Base-by-base conservation (phyloP, 2,888 invertebrate genomes). In the Hypercompe scribonia region DNA sequence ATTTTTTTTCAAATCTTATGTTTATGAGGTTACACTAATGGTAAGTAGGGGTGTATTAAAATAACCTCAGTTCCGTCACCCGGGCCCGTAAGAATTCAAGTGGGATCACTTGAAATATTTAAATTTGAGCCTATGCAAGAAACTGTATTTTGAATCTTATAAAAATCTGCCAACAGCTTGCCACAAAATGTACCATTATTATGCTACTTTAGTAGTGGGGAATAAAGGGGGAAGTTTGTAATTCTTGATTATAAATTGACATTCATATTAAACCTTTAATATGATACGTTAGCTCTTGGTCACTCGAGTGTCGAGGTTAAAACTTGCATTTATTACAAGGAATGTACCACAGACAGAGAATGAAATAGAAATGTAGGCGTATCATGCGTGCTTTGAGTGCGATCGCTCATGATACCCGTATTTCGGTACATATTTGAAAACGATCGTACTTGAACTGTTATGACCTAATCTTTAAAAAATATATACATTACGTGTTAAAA, bases 211-310 rank as follows among this genome's bases (percentile, higher is more conserved):
- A 58, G 3, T 7, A 28, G 58, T n/a, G 3, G 28, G 15, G 3
- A n/a, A 66, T 31, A 58, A 39, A 65, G 2, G n/a, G 24, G 24
- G 54, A 65, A 66, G 65, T 46, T 28, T 36, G 10, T 36, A 64
- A 1, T 34, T 54, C 28, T 36, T 65, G 36, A 31, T 21, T 39
- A 39, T 39, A 24, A 24, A 50, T 65, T 71, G 54, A 54, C 58
- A 65, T 71, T 65, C 36, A 58, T 65, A 54, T 36, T 71, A 39
- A 46, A 71, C 71, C 66, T 71, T 71, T 58, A 66, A 18, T 36
- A 10, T 58, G 61, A 61, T 61, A 61, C 58, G 65, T 58, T 71
- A 71, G 39, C 66, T 66, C 65, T 71, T 65, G 65, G 71, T 66
- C 71, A 66, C 50, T 58, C 71, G 21, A 71, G 33, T 65, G 65